Base-by-base conservation (phyloP, 2,888 invertebrate species). In the Polymixis lichenea region DNA sequence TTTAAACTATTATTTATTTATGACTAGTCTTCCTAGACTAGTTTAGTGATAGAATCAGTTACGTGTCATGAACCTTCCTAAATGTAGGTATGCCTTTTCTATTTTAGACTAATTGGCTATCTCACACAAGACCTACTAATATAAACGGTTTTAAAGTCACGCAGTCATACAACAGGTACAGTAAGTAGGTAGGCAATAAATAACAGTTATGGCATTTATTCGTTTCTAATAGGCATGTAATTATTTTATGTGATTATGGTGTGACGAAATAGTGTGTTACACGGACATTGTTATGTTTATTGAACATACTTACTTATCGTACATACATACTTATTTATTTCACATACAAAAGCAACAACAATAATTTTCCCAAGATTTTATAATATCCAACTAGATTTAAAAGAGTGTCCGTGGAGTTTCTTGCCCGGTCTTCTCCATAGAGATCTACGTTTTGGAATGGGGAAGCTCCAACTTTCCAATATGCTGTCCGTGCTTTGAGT, bases 181-280 rank as follows among this genome's bases (percentile, higher is more conserved):
- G 32, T 81, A 81, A 61, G 66, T 62, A 81, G 51, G 75, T 32
- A 69, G 53, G 56, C 25, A 78, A 84, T 70, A 74, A 70, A 82
- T 70, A 83, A 85, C 83, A 77, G 83, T 83, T 85, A 77, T 85
- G 69, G 65, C 85, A 77, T 82, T 80, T 83, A 83, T 65, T 64
- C 74, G 71, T 85, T 32, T 62, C 65, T 69, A 77, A 85, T 72
- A 69, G 22, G 73, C 82, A 62, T 85, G 61, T 9, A 19, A 81
- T 72, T 66, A 72, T 65, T 72, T 68, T 51, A 67, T 56, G 49
- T 72, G 76, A 80, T 72, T 82, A 62, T 67, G 53, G 72, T 72
- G 76, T 77, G 43, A 13, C 61, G 43, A 74, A 85, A 68, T 62
- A 61, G 32, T 81, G 22, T 76, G 81, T 68, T 81, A 72, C 71